These are phyloP conservation scores for Drosophila novamexicana DNA, from an alignment of 1,140 invertebrate genomes.

Conservation along the genomic window DNA sequence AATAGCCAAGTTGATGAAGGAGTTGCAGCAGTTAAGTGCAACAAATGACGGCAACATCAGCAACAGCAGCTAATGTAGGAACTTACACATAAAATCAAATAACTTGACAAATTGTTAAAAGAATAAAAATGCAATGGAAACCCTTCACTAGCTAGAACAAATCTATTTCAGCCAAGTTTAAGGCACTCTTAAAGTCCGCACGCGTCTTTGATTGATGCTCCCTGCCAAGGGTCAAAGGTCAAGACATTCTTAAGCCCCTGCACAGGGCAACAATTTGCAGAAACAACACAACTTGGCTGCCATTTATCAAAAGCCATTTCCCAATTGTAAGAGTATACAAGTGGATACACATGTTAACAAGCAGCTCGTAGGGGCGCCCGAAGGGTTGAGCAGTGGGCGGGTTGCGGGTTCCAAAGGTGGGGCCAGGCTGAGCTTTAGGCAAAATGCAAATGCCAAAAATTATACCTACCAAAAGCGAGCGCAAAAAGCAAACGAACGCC, in stretches of 20 bases:
- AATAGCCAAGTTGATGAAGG: constrained; percentile 42
- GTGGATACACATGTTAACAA: constrained; percentile 47
- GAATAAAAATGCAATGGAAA: constrained; percentile 3
- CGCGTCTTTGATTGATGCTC: constrained; percentile 17
- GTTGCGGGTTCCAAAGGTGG: neutral
- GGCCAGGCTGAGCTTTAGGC: constrained; percentile 20
- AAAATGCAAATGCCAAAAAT: constrained; percentile 71
- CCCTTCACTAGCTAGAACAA: too few species aligned
- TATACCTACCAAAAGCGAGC: constrained; percentile 39
- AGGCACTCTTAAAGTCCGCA: too few species aligned
- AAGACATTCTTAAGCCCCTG: constrained; percentile 23
- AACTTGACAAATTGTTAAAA: neutral
- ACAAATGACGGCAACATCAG: neutral
- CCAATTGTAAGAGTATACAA: constrained; percentile 24
- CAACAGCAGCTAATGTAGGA: neutral
- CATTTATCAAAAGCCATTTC: constrained; percentile 20
- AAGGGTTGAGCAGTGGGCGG: neutral
- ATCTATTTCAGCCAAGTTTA: too few species aligned
- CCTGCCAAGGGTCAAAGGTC: constrained; percentile 28
- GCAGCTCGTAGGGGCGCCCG: neutral
- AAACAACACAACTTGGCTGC: neutral
- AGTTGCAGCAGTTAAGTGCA: constrained; percentile 31
- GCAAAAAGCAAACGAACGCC: constrained; percentile 6
- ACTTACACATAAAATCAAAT: too few species aligned
- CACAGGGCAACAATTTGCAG: constrained; percentile 3